Conservation (phyloP, 2,113 vertebrate genomes). For the Grammomys dolichurus region DNA sequence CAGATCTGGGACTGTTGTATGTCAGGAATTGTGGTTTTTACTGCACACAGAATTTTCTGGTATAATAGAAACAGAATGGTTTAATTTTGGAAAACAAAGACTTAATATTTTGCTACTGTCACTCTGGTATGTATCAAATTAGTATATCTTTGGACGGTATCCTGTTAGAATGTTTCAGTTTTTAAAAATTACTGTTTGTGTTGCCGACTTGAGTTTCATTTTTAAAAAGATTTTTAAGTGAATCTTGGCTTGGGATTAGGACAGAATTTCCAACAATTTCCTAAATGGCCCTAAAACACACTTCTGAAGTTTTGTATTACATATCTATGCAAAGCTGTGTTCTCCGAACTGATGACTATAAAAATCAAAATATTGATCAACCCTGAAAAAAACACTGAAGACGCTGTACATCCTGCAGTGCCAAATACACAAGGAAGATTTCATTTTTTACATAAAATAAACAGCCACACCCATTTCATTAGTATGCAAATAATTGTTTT, state of each 20-base stretch:
- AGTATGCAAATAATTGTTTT: neutral
- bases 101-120: slow-evolving; percentile 2
- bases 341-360: neutral
- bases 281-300: neutral
- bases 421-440: neutral
- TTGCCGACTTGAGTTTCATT: neutral
- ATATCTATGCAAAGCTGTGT: slow-evolving; percentile 6
- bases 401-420: neutral
- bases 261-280: slow-evolving; percentile 24
- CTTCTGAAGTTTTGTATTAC: neutral
- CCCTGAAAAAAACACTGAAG: neutral
- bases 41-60: neutral
- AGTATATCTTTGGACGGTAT: neutral
- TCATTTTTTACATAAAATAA: neutral
- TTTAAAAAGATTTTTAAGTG: slow-evolving; percentile 14
- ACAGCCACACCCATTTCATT: neutral
- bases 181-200: neutral
- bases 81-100: neutral
- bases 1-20: neutral
- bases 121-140: neutral
- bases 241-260: slow-evolving; percentile 24
- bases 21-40: neutral
- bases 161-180: neutral
- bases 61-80: neutral
- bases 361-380: slow-evolving; percentile 30